Conservation (phyloP, 1,140 invertebrate genomes). For the Drosophila virilis region DNA sequence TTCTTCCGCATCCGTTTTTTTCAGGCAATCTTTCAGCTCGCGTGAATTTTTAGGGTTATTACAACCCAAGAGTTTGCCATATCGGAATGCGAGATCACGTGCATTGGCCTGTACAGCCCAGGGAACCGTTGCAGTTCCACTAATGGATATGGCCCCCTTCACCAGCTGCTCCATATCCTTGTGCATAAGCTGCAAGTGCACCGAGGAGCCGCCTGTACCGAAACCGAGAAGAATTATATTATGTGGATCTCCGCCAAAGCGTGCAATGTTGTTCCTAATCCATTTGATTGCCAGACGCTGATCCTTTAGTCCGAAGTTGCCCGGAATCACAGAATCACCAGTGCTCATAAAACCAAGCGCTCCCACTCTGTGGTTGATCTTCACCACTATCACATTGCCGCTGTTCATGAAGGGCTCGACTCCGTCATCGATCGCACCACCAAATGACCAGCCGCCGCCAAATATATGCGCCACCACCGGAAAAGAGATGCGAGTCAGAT, state of each 20-base stretch:
- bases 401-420: slow-evolving; percentile 86
- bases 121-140: slow-evolving; percentile 60
- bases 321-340: slow-evolving; percentile 85
- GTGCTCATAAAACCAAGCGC: slow-evolving; percentile 87
- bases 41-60: slow-evolving; percentile 56
- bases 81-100: slow-evolving; percentile 85
- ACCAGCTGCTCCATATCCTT: slow-evolving; percentile 52
- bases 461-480: slow-evolving; percentile 85
- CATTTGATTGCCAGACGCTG: slow-evolving; percentile 87
- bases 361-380: slow-evolving; percentile 87
- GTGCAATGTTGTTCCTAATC: slow-evolving; percentile 86
- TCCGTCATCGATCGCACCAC: slow-evolving; percentile 83
- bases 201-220: slow-evolving; percentile 86
- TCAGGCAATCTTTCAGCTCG: slow-evolving; percentile 86
- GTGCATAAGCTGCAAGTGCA: slow-evolving; percentile 88
- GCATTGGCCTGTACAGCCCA: slow-evolving; percentile 84
- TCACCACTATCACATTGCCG: slow-evolving; percentile 86
- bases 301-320: slow-evolving; percentile 88
- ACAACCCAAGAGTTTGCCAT: slow-evolving; percentile 87
- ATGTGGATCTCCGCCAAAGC: slow-evolving; percentile 86
- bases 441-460: slow-evolving; percentile 83
- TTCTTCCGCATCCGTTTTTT: slow-evolving; percentile 81
- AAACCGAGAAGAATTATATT: slow-evolving; percentile 86
- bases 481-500: slow-evolving; percentile 17
- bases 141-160: slow-evolving; percentile 58